Evolutionary conservation across 2,888 invertebrate genomes (phyloP).

Genomic region (Polyommatus iphigenia): DNA sequence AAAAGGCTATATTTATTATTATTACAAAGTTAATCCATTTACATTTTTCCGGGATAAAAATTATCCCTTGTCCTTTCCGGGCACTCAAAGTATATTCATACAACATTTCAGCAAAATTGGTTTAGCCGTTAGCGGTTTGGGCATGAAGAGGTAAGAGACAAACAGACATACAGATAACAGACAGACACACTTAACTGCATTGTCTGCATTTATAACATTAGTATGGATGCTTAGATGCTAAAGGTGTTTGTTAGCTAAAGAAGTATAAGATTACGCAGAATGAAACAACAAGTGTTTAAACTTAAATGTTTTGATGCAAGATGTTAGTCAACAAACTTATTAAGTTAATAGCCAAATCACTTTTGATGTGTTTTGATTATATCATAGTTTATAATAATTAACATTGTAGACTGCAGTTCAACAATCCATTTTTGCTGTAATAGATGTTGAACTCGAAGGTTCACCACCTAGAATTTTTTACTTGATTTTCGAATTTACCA

Average conservation of each 20-base stretch:
- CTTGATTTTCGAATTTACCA: too few species aligned
- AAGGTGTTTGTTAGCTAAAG: too few species aligned
- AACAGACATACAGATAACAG: too few species aligned
- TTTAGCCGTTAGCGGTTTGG: too few species aligned
- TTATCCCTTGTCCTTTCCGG: too few species aligned
- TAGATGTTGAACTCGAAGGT: background rate
- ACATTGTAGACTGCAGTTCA: background rate
- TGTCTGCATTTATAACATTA: too few species aligned
- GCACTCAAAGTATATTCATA: too few species aligned
- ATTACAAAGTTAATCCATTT: background rate
- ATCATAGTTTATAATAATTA: background rate
- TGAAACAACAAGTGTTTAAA: background rate
- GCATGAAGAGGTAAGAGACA: too few species aligned
- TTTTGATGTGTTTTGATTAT: background rate
- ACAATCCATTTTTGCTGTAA: background rate
- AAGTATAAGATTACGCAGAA: background rate
- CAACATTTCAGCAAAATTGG: too few species aligned
- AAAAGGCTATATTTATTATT: background rate
- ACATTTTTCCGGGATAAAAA: too few species aligned
- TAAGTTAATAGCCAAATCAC: background rate
- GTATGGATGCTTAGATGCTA: too few species aligned
- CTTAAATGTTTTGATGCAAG: background rate
- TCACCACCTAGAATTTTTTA: background rate
- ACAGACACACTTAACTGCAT: too few species aligned
- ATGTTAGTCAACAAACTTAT: background rate